phyloP scores from a whole-genome alignment of 1,140 invertebrate species.

The Bombus balteatus region DNA sequence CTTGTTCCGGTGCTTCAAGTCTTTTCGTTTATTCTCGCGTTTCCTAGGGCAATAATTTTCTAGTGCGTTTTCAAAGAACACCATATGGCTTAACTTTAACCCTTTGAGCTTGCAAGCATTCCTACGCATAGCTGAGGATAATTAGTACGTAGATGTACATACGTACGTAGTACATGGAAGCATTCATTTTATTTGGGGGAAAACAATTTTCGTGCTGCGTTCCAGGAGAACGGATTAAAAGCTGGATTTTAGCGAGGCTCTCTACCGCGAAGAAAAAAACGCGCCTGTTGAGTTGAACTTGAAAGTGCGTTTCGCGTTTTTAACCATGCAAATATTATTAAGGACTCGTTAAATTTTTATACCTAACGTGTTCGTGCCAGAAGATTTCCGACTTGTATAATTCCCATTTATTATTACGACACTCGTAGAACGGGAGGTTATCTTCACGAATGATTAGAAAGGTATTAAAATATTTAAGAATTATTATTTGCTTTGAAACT shows the following conservation, averaged over 20 bases:
- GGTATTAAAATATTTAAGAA: too few species aligned
- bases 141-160: conserved; percentile 3
- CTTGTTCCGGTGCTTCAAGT: conserved; percentile 11
- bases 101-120: conserved; percentile 2
- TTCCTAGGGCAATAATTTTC: conserved; percentile 17
- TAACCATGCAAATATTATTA: not conserved
- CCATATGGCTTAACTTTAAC: not conserved
- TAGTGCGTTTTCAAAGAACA: not conserved
- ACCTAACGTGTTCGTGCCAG: too few species aligned
- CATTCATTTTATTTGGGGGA: not conserved
- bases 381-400: not conserved
- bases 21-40: conserved; percentile 20
- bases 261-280: not conserved
- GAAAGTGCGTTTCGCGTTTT: not conserved
- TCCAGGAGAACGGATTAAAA: conserved; percentile 15
- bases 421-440: too few species aligned
- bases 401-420: not conserved
- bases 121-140: not conserved
- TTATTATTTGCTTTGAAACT: not conserved
- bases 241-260: not conserved
- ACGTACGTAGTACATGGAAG: too few species aligned
- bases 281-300: not conserved
- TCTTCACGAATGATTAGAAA: too few species aligned
- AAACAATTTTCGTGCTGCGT: conserved; percentile 33
- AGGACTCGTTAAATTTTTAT: not conserved